These are phyloP conservation scores for Cuculus canorus DNA, from an alignment of 2,797 vertebrate genomes.

Conservation along the genomic window DNA sequence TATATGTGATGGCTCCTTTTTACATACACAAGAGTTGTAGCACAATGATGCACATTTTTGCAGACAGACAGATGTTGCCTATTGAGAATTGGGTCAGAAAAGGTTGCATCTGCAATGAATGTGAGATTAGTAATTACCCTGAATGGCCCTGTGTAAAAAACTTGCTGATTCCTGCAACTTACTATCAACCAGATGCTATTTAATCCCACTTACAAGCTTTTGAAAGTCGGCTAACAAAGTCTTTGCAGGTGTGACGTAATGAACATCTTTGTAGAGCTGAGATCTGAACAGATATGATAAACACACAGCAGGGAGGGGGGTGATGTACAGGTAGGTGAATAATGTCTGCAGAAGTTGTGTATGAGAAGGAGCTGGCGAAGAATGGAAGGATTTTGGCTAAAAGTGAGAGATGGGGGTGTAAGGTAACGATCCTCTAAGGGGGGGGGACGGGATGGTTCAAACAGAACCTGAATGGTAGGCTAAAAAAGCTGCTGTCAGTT, in stretches of 20 bases:
- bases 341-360: background rate
- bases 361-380: background rate
- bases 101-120: constrained; percentile 44
- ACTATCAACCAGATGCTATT: background rate
- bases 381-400: background rate
- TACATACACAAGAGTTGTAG: background rate
- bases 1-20: background rate
- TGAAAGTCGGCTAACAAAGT: background rate
- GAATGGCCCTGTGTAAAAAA: constrained; percentile 15
- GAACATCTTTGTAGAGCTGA: background rate
- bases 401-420: background rate
- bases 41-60: background rate
- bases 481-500: background rate
- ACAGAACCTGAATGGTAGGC: background rate
- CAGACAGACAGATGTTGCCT: constrained; percentile 45
- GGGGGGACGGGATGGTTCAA: background rate
- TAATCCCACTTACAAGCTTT: constrained; percentile 10
- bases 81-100: constrained; percentile 40
- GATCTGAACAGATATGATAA: background rate
- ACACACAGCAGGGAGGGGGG: background rate
- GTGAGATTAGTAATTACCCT: constrained; percentile 43
- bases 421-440: background rate
- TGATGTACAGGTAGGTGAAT: background rate
- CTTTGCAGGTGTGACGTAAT: background rate
- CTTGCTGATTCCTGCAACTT: background rate